These are phyloP conservation scores for Nephrotoma appendiculata DNA, from an alignment of 2,888 invertebrate species.

Conservation along the genomic window DNA sequence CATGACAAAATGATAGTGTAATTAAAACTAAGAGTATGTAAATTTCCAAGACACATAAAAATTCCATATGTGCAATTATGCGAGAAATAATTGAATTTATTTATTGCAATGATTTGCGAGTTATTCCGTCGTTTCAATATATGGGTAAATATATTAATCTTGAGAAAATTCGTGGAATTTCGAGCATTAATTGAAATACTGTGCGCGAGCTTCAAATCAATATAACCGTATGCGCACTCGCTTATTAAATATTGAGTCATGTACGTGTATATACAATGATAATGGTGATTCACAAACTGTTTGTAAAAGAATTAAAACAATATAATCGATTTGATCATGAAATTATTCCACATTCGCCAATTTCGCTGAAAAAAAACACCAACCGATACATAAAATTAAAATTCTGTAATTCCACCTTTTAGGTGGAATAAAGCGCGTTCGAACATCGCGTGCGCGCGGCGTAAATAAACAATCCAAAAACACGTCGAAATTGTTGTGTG, in stretches of 20 bases:
- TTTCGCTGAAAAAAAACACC: background rate
- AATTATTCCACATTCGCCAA: background rate
- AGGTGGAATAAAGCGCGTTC: background rate
- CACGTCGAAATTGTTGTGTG: background rate
- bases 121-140: background rate
- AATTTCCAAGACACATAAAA: background rate
- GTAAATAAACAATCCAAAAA: background rate
- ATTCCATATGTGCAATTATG: background rate
- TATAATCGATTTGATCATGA: background rate
- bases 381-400: background rate
- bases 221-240: background rate
- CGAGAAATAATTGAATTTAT: background rate
- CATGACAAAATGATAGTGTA: background rate
- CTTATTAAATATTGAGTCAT: background rate
- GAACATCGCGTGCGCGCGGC: background rate
- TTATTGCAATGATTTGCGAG: background rate
- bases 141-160: background rate
- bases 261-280: background rate
- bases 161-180: background rate
- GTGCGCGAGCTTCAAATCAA: background rate
- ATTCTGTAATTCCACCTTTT: background rate
- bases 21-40: background rate
- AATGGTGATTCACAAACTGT: background rate
- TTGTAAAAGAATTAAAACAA: background rate
- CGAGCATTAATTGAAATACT: background rate